Conservation (phyloP, 2,888 invertebrate species). For the Drosophila mercatorum region DNA sequence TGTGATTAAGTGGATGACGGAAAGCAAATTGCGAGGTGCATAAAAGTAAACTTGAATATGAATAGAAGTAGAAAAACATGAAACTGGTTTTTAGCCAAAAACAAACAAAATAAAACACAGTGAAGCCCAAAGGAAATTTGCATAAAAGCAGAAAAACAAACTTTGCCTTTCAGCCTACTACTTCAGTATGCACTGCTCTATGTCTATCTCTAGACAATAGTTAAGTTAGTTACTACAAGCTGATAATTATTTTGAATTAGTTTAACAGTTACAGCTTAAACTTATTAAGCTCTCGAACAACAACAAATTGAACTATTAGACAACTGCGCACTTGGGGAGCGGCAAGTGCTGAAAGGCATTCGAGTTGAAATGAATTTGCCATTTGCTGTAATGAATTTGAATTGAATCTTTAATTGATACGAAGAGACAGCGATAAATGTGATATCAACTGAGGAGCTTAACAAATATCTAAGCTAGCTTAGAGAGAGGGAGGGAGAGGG, state of each 20-base stretch:
- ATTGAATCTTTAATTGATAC: slow-evolving; percentile 6
- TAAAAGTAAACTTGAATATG: neutral
- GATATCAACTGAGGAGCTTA: neutral
- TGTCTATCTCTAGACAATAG: too few species aligned
- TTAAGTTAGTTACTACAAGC: too few species aligned
- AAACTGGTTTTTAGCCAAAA: neutral
- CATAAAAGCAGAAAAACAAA: neutral
- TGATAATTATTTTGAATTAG: too few species aligned
- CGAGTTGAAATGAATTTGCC: neutral
- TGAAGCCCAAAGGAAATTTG: neutral
- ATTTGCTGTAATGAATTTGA: slow-evolving; percentile 4
- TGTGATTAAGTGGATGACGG: neutral
- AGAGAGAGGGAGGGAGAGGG: neutral
- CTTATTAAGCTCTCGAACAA: too few species aligned
- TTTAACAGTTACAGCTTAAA: too few species aligned
- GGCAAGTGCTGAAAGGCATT: neutral
- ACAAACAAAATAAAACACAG: neutral
- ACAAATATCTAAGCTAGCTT: neutral
- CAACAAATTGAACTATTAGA: too few species aligned
- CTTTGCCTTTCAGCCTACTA: neutral
- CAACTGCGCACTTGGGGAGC: neutral
- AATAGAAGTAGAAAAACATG: too few species aligned
- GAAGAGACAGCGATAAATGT: neutral
- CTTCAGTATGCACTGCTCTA: too few species aligned
- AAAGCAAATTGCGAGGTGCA: neutral